Evolutionary conservation across 1,140 invertebrate species (phyloP).

Genomic region (Melitaea cinxia): DNA sequence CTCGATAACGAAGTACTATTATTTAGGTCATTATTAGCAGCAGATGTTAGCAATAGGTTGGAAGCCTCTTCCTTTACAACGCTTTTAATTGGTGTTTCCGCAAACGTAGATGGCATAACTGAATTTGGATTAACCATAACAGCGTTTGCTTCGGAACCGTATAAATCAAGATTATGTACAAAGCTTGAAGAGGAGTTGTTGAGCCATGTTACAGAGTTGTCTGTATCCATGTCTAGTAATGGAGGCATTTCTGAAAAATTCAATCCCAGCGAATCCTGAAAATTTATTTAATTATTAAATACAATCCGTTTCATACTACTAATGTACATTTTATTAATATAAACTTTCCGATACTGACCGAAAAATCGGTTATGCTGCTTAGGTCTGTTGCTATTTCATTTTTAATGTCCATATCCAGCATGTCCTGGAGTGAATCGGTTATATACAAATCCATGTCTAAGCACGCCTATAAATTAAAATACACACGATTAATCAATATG

Average conservation of each 20-base stretch:
- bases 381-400: conserved; percentile 90
- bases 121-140: conserved; percentile 91
- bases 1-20: conserved; percentile 72
- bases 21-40: conserved; percentile 58
- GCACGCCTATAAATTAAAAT: conserved; percentile 75
- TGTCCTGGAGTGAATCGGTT: conserved; percentile 87
- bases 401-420: conserved; percentile 92
- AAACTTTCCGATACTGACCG: conserved; percentile 57
- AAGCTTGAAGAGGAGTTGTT: conserved; percentile 84
- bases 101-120: conserved; percentile 85
- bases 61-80: conserved; percentile 78
- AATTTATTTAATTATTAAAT: conserved; percentile 17
- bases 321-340: background rate
- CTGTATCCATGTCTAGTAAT: conserved; percentile 85
- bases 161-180: conserved; percentile 88
- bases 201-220: conserved; percentile 82
- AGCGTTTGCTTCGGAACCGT: conserved; percentile 86
- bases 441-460: conserved; percentile 84
- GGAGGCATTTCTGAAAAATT: conserved; percentile 86
- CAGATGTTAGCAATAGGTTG: conserved; percentile 75
- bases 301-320: background rate
- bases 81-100: conserved; percentile 79
- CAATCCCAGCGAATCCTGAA: conserved; percentile 77
- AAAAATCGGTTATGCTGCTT: conserved; percentile 84
- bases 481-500: background rate